Evolutionary conservation across 2,113 vertebrate species (phyloP), one percentile per base, ranked within the genome.

Genomic region (Xiphias gladius): DNA sequence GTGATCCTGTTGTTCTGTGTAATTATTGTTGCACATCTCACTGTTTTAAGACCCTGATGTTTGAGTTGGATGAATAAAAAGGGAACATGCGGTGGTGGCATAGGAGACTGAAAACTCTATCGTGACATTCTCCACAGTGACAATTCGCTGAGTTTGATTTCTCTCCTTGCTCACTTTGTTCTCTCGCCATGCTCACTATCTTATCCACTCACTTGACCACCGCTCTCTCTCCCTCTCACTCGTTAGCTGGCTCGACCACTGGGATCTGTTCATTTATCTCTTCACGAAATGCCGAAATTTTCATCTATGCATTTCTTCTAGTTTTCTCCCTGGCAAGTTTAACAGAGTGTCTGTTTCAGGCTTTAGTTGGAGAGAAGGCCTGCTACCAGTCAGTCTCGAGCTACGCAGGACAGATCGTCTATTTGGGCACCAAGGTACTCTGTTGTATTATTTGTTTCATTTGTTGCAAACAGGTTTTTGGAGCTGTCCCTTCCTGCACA

Each of bases 361-460:
- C 98, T 19, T 69, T 99, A 75, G 98, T 99, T 24, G 98, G 98
- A 88, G 98, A 99, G 82, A 99, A 97, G 83, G 98, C 98, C 77
- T 99, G 98, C 77, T 99, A 99, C 61, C 97, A 99, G 87, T 99
- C 98, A 4, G 97, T 99, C 69, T 98, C 96, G 58, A 97, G 96
- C 92, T 96, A 96, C 32, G 95, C 95, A n/a, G 97, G 97, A 35
- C 98, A 99, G 91, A 96, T 99, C 43, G 95, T 99, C 85, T 98
- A 97, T 89, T 94, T 99, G 86, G 98, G 98, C 82, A 99, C 97
- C 10, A 99, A 99, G 96, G 98, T 99, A 96, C 86, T 35, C 35
- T 73, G 50, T 64, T 12, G 5, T 35, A 1, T 73, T 5, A 5
- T 77, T 16, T 20, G 1, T 30, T 26, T 4, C 0, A 4, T 69